Base-by-base conservation (phyloP, 2,797 vertebrate genomes). In the Cirrhinus molitorella region DNA sequence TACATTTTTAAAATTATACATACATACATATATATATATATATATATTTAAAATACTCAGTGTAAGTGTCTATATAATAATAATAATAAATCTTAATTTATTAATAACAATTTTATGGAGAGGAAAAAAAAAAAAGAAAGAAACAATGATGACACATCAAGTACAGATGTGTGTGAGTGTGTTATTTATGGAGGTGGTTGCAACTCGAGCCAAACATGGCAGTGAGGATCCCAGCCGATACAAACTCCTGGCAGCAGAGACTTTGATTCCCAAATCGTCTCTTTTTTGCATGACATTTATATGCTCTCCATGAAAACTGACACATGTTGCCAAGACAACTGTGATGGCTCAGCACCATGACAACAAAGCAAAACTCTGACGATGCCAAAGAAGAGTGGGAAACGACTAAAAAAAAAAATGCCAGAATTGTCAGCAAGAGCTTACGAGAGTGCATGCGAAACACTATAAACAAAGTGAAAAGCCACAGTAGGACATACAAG, bases 251-350 rank as follows among this genome's bases (percentile, higher is more conserved):
- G 88, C 91, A 88, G 88, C 85, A 87, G 83, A 88, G 88, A 91
- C 91, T 93, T 90, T 90, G 91, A 76, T 87, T 89, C 79, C 66
- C 68, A 83, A 91, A 89, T 80, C 37, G 80, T 90, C 90, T 87
- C 87, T 78, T 92, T n/a, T 81, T 88, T 91, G 89, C 90, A 88
- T 92, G 92, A 92, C 92, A 93, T 94, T 93, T 92, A 92, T 87
- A 90, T 91, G 89, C 68, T 90, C 88, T 91, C 88, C 91, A 86
- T 89, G 90, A 93, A 89, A 90, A 88, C 79, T 75, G 65, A 88
- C 85, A 84, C 89, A 92, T 90, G 92, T 92, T 93, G 87, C 91
- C 90, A 88, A 89, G 92, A 93, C 91, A 91, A 93, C 90, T 89
- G 92, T 91, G 89, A 92, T 90, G 87, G 90, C 89, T 89, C 88